Base-by-base conservation (phyloP, 2,797 vertebrate species). In the Eidolon dupreanum region DNA sequence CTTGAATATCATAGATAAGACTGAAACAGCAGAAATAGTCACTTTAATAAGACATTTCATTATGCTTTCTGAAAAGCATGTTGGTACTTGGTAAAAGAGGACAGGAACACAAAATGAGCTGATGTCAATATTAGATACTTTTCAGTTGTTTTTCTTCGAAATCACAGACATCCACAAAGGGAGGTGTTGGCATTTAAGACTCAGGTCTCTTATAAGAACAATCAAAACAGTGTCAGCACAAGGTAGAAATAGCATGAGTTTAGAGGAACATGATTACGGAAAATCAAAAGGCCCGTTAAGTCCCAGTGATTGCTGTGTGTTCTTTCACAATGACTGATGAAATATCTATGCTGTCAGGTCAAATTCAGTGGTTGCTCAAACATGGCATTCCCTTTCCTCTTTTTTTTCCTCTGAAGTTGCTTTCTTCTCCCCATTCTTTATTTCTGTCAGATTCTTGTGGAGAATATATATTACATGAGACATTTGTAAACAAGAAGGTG, bases 401-500 rank as follows among this genome's bases (percentile, higher is more conserved):
- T 63, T 17, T 57, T 57, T 31, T 41, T 36, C 12, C 59, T 87
- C 13, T 1, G 16, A 83, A 66, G 5, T 5, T 81, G 93, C 84
- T 97, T 96, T 88, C 11, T 0, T 1, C 2, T 15, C 9, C 1
- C 38, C 8, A 28, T 61, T 66, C 28, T 74, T 38, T 63, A 78
- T 41, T 77, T 94, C 97, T 93, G 95, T 94, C 90, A 78, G 93
- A 89, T 95, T 93, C 65, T 94, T 95, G 97, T 97, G 20, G 96
- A 91, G 91, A 93, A 70, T 92, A 96, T 94, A 88, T 90, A 96
- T 96, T 97, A 96, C 97, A 98, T 92, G 94, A 98, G 96, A 96
- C 95, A 93, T 97, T 97, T 96, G 92, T 95, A 88, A 98, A 94
- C 96, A 98, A 96, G 96, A 97, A 97, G 95, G 71, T 89, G 82